Evolutionary conservation across 2,888 invertebrate genomes (phyloP).

Genomic region (Diarsia mendica): DNA sequence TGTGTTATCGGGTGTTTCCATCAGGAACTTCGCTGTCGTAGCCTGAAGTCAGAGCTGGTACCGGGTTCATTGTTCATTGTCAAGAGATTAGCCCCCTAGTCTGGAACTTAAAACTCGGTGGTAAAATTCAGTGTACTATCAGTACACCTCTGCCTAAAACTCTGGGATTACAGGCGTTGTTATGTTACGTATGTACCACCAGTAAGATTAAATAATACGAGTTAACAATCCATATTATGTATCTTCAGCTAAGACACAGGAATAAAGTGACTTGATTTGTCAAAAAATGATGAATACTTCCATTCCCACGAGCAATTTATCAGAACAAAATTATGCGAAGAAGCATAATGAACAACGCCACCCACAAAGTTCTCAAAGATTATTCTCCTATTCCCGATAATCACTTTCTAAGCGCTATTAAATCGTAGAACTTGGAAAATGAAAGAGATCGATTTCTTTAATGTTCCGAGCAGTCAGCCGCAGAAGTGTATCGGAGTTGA

Average conservation of each 20-base stretch:
- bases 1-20: not conserved
- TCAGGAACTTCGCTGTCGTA: not conserved
- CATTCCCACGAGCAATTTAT: slow-evolving; percentile 29
- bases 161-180: not conserved
- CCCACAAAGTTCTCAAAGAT: slow-evolving; percentile 25
- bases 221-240: too few relatives aligned
- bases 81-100: not conserved
- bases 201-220: too few relatives aligned
- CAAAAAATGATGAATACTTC: slow-evolving; percentile 8
- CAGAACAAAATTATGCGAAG: slow-evolving; percentile 36
- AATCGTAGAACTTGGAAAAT: slow-evolving; percentile 47
- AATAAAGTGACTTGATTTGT: not conserved
- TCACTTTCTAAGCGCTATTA: slow-evolving; percentile 36
- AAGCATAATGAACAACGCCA: slow-evolving; percentile 22
- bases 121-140: not conserved
- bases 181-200: too few relatives aligned
- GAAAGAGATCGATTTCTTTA: slow-evolving; percentile 60
- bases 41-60: not conserved
- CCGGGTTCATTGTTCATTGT: not conserved
- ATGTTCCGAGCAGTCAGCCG: slow-evolving; percentile 45
- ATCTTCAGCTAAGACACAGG: too few relatives aligned
- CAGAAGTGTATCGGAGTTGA: slow-evolving; percentile 60
- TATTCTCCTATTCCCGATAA: slow-evolving; percentile 39
- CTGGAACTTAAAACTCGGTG: not conserved
- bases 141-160: not conserved